Evolutionary conservation across 2,113 vertebrate genomes (phyloP).

Genomic region (Semicossyphus pulcher): DNA sequence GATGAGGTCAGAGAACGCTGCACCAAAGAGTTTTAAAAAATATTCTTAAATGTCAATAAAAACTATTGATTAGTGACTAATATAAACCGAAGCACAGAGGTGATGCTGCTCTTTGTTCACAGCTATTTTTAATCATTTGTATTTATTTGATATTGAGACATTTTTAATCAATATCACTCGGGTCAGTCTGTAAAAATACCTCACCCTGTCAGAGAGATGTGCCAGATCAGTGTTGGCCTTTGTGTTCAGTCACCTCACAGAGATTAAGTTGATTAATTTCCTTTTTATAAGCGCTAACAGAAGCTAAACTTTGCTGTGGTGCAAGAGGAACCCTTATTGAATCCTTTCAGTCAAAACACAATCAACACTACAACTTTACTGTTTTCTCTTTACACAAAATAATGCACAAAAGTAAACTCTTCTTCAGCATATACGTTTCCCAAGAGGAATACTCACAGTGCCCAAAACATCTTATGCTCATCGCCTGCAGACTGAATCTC

Average conservation of each 20-base stretch:
- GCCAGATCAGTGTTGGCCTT: not conserved
- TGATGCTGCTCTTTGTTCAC: not conserved
- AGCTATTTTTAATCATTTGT: not conserved
- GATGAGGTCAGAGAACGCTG: conserved; percentile 59
- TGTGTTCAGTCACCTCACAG: too few relatives aligned
- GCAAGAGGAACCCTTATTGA: too few relatives aligned
- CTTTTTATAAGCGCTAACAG: too few relatives aligned
- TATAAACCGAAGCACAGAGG: not conserved
- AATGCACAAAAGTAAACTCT: not conserved
- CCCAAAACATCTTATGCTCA: not conserved
- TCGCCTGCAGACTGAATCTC: too few relatives aligned
- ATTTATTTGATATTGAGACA: not conserved
- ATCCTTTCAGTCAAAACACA: too few relatives aligned
- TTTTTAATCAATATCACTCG: not conserved
- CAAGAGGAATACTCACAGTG: too few relatives aligned
- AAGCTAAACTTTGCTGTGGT: too few relatives aligned
- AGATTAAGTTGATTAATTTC: too few relatives aligned
- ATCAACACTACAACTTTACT: too few relatives aligned
- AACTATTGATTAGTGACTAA: not conserved
- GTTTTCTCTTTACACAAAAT: too few relatives aligned
- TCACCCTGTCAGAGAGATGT: not conserved
- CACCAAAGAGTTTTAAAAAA: not conserved
- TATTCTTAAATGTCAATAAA: not conserved
- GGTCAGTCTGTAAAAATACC: not conserved
- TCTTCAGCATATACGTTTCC: too few relatives aligned